Evolutionary conservation across 2,113 vertebrate species (phyloP), one percentile per base, ranked within the genome.

Genomic region (Chroicocephalus ridibundus): DNA sequence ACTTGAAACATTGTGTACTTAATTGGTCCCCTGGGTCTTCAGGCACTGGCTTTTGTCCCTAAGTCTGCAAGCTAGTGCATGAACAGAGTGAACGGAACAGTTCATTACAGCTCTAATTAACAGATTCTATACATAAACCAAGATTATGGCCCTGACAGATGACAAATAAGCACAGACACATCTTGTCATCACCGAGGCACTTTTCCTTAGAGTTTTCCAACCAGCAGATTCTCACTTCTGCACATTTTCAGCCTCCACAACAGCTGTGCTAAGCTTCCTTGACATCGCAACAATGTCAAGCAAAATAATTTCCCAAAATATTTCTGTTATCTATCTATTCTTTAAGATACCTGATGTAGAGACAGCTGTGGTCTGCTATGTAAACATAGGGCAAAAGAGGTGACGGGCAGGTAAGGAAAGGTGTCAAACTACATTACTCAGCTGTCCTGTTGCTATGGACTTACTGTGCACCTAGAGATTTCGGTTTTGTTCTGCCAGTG

Each of bases 21-120:
- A 97, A 96, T 97, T 97, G 94, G 93, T 82, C 82, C 79, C 81
- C 46, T 74, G 91, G 34, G 89, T 95, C 91, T 95, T 69, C 74
- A 93, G 65, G 78, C 90, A 89, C 49, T 92, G 62, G n/a, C 46
- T 96, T 96, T 94, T 95, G 86, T 94, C 74, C 90, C 10, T 65
- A 87, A 79, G 36, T 82, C 86, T 94, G 74, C 66, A 93, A 96
- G 49, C 70, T 62, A 58, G 54, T 80, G 51, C 62, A 54, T 17
- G 86, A 94, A 87, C 81, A 93, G 77, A 91, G 75, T 55, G 89
- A 96, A 88, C 86, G 44, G 58, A 96, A 87, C 66, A 89, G 89
- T 46, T 95, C 78, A 77, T 93, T 94, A 80, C 62, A 82, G 70
- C 54, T 94, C 81, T 96, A 91, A 96, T 95, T 96, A 97, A 93